These are phyloP conservation scores for Camelus bactrianus DNA, from an alignment of 2,113 vertebrate species.

Conservation along the genomic window DNA sequence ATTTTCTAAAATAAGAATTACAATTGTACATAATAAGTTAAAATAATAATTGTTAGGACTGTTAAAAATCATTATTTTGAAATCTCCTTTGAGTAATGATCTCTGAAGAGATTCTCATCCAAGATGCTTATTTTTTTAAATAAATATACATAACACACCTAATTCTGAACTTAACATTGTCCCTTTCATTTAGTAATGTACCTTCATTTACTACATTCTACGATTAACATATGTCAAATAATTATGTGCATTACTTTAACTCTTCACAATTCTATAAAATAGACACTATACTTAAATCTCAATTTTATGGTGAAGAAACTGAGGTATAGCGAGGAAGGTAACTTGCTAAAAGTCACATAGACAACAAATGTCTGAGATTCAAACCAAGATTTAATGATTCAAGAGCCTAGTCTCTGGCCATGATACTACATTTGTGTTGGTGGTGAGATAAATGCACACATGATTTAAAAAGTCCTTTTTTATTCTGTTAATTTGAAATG, in stretches of 20 bases:
- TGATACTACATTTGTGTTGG: background rate
- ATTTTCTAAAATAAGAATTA: background rate
- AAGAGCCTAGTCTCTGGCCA: background rate
- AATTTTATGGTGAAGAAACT: background rate
- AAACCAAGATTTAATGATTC: background rate
- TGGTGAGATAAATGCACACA: background rate
- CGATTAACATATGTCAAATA: background rate
- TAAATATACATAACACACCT: background rate
- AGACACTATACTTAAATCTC: background rate
- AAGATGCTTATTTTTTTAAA: background rate
- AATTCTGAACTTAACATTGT: background rate
- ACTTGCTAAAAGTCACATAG: background rate
- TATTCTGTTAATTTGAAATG: background rate
- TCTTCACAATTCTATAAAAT: background rate
- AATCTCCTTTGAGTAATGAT: background rate
- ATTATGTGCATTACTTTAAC: background rate
- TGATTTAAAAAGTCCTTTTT: background rate
- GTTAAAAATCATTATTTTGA: background rate
- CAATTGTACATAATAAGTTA: background rate
- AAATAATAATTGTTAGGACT: background rate
- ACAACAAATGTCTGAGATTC: background rate
- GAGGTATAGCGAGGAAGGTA: background rate
- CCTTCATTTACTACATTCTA: background rate
- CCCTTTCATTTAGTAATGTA: background rate
- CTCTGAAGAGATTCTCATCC: background rate